Evolutionary conservation across 2,888 invertebrate species (phyloP), one percentile per base, ranked within the genome.

Genomic region (Thereva nobilitata): DNA sequence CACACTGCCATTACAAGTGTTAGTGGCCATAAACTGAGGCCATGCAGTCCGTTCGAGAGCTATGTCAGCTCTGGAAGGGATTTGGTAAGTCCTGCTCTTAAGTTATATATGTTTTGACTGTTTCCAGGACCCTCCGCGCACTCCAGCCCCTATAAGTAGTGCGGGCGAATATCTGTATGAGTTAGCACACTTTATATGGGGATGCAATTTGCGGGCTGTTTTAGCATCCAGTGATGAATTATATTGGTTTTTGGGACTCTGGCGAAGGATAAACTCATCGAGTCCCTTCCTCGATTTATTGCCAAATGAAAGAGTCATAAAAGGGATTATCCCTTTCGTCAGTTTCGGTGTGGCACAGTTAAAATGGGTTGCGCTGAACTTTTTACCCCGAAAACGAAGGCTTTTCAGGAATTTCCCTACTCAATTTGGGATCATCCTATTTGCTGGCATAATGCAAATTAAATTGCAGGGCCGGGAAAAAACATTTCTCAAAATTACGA

Each of bases 31-130:
- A 78, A 77, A 69, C 74, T 92, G 8, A 84, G 93, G 49, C 92
- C 93, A 0, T 93, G 93, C 76, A 86, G 88, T 52, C 83, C 86
- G 8, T 86, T 90, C 45, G 93, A 93, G 81, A 92, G 92, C 72
- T 93, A 93, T 80, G 86, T 93, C 55, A 86, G 87, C 68, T 78
- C 81, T 0, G 82, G 80, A 64, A 73, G 80, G 69, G 81, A 81
- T 75, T 75, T 81, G 80, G 81, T 81, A 72, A 78, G 79, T 75
- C 64, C 68, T 69, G 69, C 69, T 65, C 52, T 63, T 50, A 50
- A 52, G 42, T n/a, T 37, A 37, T 52, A 41, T 52, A 42, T 63
- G 40, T 63, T 38, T 35, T 37, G 9, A 44, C 59, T 59, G 38
- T 49, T 37, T 23, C 23, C 23, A 23, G 23, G 23, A 23, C 23